A percentile compares a stretch with the other conserved stretches of the same genome.
phyloP scores from a whole-genome alignment of 2,113 vertebrate species.

The Sebastes schlegelii region DNA sequence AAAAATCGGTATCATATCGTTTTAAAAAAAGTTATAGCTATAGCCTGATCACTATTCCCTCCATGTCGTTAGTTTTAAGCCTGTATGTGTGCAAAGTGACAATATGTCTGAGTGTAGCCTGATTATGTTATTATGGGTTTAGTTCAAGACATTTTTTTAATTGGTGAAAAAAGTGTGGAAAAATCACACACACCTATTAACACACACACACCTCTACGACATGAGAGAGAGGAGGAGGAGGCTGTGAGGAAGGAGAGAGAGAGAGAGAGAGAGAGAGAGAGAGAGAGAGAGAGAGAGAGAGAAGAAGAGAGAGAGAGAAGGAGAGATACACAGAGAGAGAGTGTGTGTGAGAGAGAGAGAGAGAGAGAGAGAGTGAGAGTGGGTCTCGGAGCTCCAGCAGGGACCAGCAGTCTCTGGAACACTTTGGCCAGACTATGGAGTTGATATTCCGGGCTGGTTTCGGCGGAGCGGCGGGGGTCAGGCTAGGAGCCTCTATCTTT shows the following conservation, averaged over 20 bases:
- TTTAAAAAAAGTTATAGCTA: no score
- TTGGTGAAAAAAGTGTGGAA: background rate
- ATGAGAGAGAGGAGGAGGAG: background rate
- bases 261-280: background rate
- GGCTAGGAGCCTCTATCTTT: background rate
- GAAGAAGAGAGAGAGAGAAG: background rate
- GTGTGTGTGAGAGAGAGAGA: background rate
- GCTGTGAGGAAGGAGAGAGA: background rate
- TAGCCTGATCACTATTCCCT: no score
- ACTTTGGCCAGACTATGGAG: conserved; percentile 34
- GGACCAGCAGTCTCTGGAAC: conserved; percentile 46
- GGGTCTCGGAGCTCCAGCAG: conserved; percentile 73
- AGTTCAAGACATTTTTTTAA: background rate
- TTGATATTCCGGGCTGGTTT: background rate
- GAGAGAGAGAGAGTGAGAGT: conserved; percentile 72
- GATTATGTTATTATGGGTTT: background rate
- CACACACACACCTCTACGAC: background rate
- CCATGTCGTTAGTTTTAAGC: background rate
- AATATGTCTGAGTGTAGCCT: background rate
- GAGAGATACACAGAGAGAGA: background rate
- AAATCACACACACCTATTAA: background rate
- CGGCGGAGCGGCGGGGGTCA: background rate
- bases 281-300: background rate
- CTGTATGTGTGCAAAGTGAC: background rate
- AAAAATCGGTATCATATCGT: no score